Evolutionary conservation across 2,113 vertebrate species (phyloP).

Genomic region (Picathartes gymnocephalus): DNA sequence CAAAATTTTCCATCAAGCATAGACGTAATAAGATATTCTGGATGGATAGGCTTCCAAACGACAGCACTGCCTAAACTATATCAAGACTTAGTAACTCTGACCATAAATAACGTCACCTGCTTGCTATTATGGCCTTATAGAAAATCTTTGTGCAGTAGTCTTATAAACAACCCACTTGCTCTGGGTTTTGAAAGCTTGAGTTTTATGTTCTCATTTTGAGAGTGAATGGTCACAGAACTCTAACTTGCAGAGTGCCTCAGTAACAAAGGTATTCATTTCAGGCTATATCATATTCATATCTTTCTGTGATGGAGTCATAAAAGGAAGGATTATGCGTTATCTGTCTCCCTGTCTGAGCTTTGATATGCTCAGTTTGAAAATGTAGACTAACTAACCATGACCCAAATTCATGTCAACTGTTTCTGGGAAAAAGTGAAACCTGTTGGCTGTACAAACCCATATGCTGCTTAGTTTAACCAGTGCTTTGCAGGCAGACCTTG

Average conservation of each 20-base stretch:
- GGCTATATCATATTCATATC: background rate
- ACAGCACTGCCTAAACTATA: background rate
- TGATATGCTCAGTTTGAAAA: background rate
- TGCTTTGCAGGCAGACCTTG: background rate
- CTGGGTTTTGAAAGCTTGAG: background rate
- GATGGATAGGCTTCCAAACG: background rate
- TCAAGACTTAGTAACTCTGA: background rate
- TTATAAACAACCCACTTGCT: background rate
- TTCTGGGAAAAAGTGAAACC: background rate
- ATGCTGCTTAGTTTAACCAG: background rate
- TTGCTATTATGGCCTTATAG: background rate
- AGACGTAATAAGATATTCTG: background rate
- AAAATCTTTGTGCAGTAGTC: background rate
- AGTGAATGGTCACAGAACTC: background rate
- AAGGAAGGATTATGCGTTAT: background rate
- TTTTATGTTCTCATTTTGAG: background rate
- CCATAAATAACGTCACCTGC: background rate
- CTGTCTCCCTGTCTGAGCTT: background rate
- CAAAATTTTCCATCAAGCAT: background rate
- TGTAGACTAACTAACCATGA: background rate
- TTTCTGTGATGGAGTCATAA: background rate
- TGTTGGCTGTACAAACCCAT: background rate
- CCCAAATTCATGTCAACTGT: background rate
- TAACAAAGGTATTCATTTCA: background rate
- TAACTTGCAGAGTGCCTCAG: background rate